Percentiles rank a stretch among this genome's conserved stretches.
Evolutionary conservation across 2,888 invertebrate species (phyloP).

Genomic region (Selenia dentaria): DNA sequence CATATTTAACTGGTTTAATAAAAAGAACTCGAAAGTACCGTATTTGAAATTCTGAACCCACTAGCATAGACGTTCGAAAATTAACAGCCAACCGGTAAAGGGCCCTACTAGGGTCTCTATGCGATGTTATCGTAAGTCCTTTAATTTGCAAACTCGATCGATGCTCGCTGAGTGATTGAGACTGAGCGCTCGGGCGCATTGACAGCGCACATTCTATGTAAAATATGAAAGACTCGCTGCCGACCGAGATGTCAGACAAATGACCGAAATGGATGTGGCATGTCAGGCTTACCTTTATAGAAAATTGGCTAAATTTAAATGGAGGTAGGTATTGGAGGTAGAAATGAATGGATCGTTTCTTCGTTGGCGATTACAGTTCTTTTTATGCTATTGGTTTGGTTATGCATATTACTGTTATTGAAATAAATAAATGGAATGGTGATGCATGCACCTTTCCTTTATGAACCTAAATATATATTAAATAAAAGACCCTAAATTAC

Average conservation of each 20-base stretch:
- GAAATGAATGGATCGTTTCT: slow-evolving; percentile 19
- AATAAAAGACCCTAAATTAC: too few species aligned
- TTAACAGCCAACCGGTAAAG: slow-evolving; percentile 26
- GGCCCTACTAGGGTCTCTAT: slow-evolving; percentile 16
- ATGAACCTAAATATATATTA: too few species aligned
- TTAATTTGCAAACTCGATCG: slow-evolving; percentile 74
- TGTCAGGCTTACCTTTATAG: slow-evolving; percentile 25
- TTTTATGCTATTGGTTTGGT: neutral
- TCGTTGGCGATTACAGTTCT: slow-evolving; percentile 1
- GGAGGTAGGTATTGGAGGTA: slow-evolving; percentile 22
- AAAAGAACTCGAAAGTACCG: too few species aligned
- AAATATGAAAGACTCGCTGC: slow-evolving; percentile 76
- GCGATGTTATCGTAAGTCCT: slow-evolving; percentile 59
- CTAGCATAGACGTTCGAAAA: neutral
- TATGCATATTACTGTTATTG: too few species aligned
- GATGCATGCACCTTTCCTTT: too few species aligned
- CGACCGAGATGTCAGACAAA: slow-evolving; percentile 45
- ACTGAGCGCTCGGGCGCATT: slow-evolving; percentile 62
- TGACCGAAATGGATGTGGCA: slow-evolving; percentile 61
- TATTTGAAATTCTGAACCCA: too few species aligned
- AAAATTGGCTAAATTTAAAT: slow-evolving; percentile 29
- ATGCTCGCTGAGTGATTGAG: slow-evolving; percentile 75
- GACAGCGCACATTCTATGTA: slow-evolving; percentile 80
- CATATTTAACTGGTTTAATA: too few species aligned
- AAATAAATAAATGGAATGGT: too few species aligned